Evolutionary conservation across 2,888 invertebrate genomes (phyloP).

Genomic region (Xylophagus ater): DNA sequence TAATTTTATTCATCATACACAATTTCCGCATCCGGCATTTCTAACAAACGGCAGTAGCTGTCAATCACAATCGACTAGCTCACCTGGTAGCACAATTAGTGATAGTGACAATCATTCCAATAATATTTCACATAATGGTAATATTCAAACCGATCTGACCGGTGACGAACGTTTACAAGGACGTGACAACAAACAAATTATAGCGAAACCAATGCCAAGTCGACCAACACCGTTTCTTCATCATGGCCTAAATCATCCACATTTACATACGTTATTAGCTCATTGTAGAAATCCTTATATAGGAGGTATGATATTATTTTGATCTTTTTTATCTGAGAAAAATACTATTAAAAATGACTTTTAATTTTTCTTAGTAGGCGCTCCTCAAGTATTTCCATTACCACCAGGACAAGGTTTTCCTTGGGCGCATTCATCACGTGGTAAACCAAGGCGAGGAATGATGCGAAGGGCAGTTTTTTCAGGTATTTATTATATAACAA

Average conservation of each 20-base stretch:
- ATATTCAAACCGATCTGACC: constrained; percentile 18
- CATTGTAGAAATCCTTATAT: constrained; percentile 78
- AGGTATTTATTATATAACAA: constrained; percentile 27
- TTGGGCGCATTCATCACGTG: constrained; percentile 83
- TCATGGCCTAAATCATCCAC: constrained; percentile 66
- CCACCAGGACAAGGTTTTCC: constrained; percentile 58
- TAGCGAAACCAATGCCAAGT: constrained; percentile 79
- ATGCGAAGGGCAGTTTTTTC: constrained; percentile 95
- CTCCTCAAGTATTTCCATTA: constrained; percentile 48
- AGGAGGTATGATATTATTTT: constrained; percentile 40
- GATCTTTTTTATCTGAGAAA: constrained; percentile 3
- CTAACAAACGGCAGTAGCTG: constrained; percentile 36
- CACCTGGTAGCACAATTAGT: constrained; percentile 40
- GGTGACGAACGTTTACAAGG: constrained; percentile 30
- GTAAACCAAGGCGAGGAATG: constrained; percentile 92
- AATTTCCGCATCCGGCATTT: constrained; percentile 40
- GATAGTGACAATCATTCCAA: constrained; percentile 38
- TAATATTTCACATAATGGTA: constrained; percentile 11
- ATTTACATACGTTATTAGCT: constrained; percentile 68
- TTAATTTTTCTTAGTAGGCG: constrained; percentile 38
- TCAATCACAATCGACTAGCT: constrained; percentile 38
- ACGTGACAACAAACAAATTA: constrained; percentile 37
- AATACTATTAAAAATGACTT: not conserved
- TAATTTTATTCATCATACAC: constrained; percentile 38
- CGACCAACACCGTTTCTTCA: constrained; percentile 51